phyloP scores from a whole-genome alignment of 2,888 invertebrate species.

The Drosophila merina region DNA sequence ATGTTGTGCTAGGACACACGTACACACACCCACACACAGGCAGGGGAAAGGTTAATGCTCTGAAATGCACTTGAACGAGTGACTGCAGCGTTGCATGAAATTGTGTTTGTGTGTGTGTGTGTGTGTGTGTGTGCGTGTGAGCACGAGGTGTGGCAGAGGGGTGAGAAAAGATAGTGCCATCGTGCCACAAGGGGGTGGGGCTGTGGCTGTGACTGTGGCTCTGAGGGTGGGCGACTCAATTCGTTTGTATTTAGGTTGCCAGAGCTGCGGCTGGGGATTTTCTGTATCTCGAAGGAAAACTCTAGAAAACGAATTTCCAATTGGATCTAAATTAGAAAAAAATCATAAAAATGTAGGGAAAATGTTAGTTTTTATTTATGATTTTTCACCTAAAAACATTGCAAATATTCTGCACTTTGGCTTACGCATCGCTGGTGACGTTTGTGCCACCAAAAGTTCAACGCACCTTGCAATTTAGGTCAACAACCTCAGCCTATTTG shows the following conservation, averaged over 20 bases:
- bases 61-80: conserved; percentile 82
- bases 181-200: neutral
- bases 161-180: conserved; percentile 8
- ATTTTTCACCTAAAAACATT: neutral
- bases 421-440: conserved; percentile 21
- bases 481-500: conserved; percentile 83
- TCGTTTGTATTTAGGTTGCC: conserved; percentile 28
- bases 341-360: too few species aligned
- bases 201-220: neutral
- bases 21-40: conserved; percentile 24
- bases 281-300: conserved; percentile 21
- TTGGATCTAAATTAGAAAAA: neutral
- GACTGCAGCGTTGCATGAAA: conserved; percentile 54
- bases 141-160: conserved; percentile 38
- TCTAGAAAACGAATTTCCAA: conserved; percentile 28
- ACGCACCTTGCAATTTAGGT: conserved; percentile 83
- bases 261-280: conserved; percentile 20
- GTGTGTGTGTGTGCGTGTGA: conserved; percentile 44
- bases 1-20: conserved; percentile 77
- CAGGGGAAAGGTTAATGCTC: conserved; percentile 75
- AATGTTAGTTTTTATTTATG: neutral
- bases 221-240: conserved; percentile 14
- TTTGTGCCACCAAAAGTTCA: conserved; percentile 78
- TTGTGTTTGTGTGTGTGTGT: conserved; percentile 41
- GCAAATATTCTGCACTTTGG: neutral